These are phyloP conservation scores for Globicephala melas DNA, from an alignment of 2,113 vertebrate species.

Conservation along the genomic window DNA sequence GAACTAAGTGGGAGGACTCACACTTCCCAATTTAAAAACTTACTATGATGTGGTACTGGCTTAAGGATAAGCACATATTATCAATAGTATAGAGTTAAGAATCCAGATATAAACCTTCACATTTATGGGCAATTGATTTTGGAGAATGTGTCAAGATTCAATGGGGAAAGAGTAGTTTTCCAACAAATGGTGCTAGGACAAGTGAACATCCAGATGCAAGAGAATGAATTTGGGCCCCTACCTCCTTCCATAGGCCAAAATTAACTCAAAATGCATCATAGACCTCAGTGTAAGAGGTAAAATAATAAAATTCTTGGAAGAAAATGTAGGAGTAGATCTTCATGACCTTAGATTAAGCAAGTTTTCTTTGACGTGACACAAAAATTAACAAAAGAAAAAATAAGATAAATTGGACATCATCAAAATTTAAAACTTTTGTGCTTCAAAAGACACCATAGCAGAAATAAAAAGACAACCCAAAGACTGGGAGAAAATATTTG, in stretches of 20 bases:
- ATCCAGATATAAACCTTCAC: neutral
- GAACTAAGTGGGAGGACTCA: neutral
- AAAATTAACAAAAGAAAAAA: neutral
- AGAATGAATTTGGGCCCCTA: neutral
- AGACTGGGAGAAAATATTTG: neutral
- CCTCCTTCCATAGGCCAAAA: neutral
- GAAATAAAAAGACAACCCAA: neutral
- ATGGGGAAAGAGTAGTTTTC: neutral
- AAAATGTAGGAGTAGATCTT: neutral
- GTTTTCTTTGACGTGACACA: neutral
- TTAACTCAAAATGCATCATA: neutral
- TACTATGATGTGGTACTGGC: neutral
- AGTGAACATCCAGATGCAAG: neutral
- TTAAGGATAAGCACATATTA: neutral
- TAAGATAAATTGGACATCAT: neutral
- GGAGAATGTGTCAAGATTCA: neutral
- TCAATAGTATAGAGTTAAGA: neutral
- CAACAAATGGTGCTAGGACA: neutral
- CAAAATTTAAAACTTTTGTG: neutral
- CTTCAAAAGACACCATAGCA: neutral
- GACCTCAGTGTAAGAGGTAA: neutral
- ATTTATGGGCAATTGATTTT: neutral
- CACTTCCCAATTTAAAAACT: neutral
- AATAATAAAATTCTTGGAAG: neutral
- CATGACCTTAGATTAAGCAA: neutral